phyloP scores from a whole-genome alignment of 2,113 vertebrate genomes.

The Condylura cristata region DNA sequence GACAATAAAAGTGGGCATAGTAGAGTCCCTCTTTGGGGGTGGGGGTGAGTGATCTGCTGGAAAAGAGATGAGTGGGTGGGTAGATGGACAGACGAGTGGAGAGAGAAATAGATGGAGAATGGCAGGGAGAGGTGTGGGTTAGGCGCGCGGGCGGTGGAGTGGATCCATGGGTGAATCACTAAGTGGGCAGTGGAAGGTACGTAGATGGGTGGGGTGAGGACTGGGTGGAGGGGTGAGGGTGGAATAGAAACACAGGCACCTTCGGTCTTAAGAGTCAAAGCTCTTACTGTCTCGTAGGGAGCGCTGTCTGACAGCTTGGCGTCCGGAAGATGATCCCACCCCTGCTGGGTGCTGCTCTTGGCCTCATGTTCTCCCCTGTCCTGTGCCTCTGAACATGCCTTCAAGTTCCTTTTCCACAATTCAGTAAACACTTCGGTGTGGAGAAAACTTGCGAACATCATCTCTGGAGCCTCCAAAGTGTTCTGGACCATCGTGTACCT shows the following conservation, averaged over 20 bases:
- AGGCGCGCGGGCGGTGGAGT: neutral
- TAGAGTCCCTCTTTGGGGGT: neutral
- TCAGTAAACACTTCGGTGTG: neutral
- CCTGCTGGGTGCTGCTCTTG: neutral
- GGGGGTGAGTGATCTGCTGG: neutral
- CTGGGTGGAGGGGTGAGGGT: neutral
- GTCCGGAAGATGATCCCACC: neutral
- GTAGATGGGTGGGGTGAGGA: neutral
- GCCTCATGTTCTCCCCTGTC: neutral
- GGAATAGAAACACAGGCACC: neutral
- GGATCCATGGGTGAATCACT: neutral
- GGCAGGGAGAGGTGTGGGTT: neutral
- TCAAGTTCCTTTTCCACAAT: neutral
- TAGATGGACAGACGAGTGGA: neutral
- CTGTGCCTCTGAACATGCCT: neutral
- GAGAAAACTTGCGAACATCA: neutral
- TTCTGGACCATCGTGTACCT: neutral
- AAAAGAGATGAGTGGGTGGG: neutral
- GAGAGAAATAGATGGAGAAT: neutral
- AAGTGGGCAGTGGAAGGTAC: neutral
- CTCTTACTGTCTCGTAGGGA: conserved; percentile 3
- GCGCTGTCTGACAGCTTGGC: conserved; percentile 6
- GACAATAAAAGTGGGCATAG: neutral
- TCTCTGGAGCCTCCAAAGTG: neutral
- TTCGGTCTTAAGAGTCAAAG: neutral